These are phyloP conservation scores for Oxyscelio sp. DNA, from an alignment of 2,888 invertebrate genomes.

Conservation along the genomic window DNA sequence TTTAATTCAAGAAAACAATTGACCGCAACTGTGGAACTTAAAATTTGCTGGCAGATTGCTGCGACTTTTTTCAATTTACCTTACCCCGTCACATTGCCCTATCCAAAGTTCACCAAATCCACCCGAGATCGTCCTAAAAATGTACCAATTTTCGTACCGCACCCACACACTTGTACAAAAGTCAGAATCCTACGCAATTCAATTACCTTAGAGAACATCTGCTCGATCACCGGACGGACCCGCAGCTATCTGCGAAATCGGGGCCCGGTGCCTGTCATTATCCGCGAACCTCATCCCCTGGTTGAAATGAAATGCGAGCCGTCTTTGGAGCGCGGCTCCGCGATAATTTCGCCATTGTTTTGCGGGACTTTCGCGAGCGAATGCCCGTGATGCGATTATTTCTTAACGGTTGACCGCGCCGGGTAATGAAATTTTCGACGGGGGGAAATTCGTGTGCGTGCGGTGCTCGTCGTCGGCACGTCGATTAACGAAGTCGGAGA, in stretches of 20 bases:
- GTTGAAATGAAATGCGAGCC: conserved; percentile 15
- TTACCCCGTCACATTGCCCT: too few relatives aligned
- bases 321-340: conserved; percentile 29
- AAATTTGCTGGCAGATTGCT: too few relatives aligned
- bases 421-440: conserved; percentile 55
- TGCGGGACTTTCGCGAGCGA: conserved; percentile 35
- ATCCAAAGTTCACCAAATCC: too few relatives aligned
- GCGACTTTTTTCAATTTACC: too few relatives aligned
- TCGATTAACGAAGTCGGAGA: not conserved
- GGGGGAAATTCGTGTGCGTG: not conserved
- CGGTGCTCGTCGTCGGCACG: not conserved
- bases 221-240: not conserved
- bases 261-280: conserved; percentile 2
- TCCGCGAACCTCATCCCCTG: conserved; percentile 18
- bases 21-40: too few relatives aligned
- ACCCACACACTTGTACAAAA: too few relatives aligned
- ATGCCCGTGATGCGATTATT: conserved; percentile 47
- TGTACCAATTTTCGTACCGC: too few relatives aligned
- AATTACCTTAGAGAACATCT: too few relatives aligned
- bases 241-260: too few relatives aligned
- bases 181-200: too few relatives aligned
- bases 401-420: conserved; percentile 42
- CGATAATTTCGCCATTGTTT: conserved; percentile 53
- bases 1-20: too few relatives aligned
- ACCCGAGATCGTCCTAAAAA: too few relatives aligned